Conservation (phyloP, 2,113 vertebrate genomes). For the Ictalurus furcatus region DNA sequence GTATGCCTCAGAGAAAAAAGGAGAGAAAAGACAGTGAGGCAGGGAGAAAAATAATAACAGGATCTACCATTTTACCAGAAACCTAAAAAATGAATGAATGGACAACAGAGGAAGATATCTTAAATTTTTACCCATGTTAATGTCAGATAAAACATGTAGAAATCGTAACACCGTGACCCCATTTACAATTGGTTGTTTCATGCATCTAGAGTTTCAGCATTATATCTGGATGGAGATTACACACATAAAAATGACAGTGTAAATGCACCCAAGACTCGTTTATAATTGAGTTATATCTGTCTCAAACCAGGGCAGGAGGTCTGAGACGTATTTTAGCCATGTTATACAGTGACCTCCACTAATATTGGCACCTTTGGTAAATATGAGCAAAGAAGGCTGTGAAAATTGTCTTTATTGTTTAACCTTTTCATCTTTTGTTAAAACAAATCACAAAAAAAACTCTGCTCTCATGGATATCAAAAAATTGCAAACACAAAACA, state of each 20-base stretch:
- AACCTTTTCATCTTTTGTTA: too few species aligned
- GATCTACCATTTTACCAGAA: background rate
- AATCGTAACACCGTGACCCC: background rate
- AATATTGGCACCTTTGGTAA: too few species aligned
- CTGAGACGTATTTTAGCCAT: background rate
- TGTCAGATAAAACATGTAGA: background rate
- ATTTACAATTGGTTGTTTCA: background rate
- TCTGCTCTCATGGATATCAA: too few species aligned
- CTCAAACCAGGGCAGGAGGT: background rate
- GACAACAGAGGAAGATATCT: background rate
- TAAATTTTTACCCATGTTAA: background rate
- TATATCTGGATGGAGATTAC: background rate
- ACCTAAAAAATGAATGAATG: background rate
- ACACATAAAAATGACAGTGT: background rate
- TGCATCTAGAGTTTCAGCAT: background rate
- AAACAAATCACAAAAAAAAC: too few species aligned
- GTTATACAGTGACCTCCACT: background rate
- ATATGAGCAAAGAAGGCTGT: too few species aligned
- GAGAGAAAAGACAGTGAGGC: background rate
- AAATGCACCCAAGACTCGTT: background rate
- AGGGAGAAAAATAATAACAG: background rate
- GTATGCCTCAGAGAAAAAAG: slow-evolving; percentile 2
- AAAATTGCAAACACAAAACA: too few species aligned
- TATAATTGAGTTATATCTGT: background rate
- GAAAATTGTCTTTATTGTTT: too few species aligned